Base-by-base conservation (phyloP, 2,113 vertebrate genomes). In the Apus apus region DNA sequence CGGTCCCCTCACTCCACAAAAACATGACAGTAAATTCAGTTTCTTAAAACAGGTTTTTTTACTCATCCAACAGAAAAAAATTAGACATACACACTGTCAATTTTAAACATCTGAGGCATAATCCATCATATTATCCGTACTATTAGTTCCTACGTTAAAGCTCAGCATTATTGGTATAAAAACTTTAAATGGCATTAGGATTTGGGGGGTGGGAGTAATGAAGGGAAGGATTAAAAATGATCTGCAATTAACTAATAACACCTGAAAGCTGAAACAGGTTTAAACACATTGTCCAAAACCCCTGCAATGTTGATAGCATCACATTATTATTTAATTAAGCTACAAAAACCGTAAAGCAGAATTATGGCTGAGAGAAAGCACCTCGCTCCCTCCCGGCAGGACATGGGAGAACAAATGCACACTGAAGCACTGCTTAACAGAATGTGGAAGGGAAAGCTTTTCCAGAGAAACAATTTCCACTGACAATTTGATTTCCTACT, bases 141-240 rank as follows among this genome's bases (percentile, higher is more conserved):
- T 95, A 97, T 94, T 96, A 98, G 98, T 97, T 98, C 98, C 98
- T 98, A 98, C 97, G 94, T 98, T 98, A 98, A 98, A 98, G 98
- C 98, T 98, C 98, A 98, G 98, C 98, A 97, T 98, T 98, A 98
- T 86, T 95, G 98, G 98, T 97, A 98, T 97, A 98, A 97, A 94
- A 94, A 97, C 96, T 85, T 88, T 92, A 93, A 96, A 94, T 73
- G 89, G 90, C 93, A 64, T 89, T 67, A 87, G 94, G 94, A 86
- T 38, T 82, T 77, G 60, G 87, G 62, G 61, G 68, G 10, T 29
- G 80, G 68, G 75, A 89, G 50, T 74, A 97, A 97, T 90, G 94
- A 73, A 83, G 83, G 86, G 61, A 60, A 87, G 91, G 90, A 93
- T 94, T 90, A 92, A 93, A 98, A 98, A 97, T 87, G 96, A 97